phyloP scores from a whole-genome alignment of 2,797 vertebrate species.

The Enteromius trimaculatus region DNA sequence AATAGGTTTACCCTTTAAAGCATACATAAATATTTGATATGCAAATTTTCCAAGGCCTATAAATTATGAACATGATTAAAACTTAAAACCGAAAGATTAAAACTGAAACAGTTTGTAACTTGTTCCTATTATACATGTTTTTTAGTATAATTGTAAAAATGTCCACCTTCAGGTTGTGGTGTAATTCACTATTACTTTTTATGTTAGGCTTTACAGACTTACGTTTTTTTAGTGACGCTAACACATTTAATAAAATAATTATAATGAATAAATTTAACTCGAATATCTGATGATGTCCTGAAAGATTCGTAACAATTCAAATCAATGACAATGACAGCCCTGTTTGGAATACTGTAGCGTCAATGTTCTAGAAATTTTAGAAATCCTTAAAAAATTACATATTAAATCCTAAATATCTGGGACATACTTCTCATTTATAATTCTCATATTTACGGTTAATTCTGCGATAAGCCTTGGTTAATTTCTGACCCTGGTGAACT shows the following conservation, averaged over 20 bases:
- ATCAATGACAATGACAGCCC: not conserved
- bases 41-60: not conserved
- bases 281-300: too few relatives aligned
- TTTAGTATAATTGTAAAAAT: not conserved
- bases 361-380: not conserved
- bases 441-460: not conserved
- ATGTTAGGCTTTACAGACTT: too few relatives aligned
- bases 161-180: not conserved
- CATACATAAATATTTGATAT: not conserved
- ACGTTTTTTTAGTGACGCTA: not conserved
- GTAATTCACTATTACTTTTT: not conserved
- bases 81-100: not conserved
- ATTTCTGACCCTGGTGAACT: not conserved
- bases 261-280: not conserved
- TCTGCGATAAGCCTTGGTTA: not conserved
- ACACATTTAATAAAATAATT: not conserved
- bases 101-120: not conserved
- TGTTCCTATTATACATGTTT: not conserved
- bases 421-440: not conserved
- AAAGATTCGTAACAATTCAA: not conserved
- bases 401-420: not conserved
- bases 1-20: not conserved
- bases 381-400: not conserved
- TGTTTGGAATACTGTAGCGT: too few relatives aligned
- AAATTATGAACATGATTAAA: not conserved